Base-by-base conservation (phyloP, 2,113 vertebrate genomes). In the Pelecanoides urinatrix region DNA sequence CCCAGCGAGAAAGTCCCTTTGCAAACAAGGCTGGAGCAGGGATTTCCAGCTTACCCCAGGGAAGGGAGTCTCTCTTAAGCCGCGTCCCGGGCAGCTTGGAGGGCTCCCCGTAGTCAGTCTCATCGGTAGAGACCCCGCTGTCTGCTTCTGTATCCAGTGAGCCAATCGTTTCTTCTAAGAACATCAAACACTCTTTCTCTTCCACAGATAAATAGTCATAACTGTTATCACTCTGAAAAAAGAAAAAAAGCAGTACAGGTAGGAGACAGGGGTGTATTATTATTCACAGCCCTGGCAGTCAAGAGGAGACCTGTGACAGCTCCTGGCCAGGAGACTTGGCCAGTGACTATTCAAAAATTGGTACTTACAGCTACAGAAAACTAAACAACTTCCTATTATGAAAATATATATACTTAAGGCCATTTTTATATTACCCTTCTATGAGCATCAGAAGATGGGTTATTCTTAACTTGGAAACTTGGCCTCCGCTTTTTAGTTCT, bases 121-220 rank as follows among this genome's bases (percentile, higher is more conserved):
- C 98, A 1, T 99, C 98, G 1, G 98, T 98, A 42, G 99, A 99
- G 81, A 98, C 91, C 52, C 98, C 98, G 0, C 98, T 98, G 87
- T 99, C 99, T 16, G 95, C 98, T 72, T 99, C 99, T 3, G 97
- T 96, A 32, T 99, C 99, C 96, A 99, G 83, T 1, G 99, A 99
- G 92, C 99, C 98, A 16, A 99, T 99, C 8, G 99, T 99, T 95
- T 99, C 99, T 94, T 99, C 99, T 88, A 99, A 96, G 97, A 99
- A 99, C 97, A 99, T 98, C 94, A 99, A 96, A 40, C 99, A 99
- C 70, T 99, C 99, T 34, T 98, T 99, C 93, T 99, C 99, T 62
- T 99, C 99, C 36, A 98, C 98, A 2, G 99, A 99, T 56, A 99
- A 97, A 89, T 99, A 97, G 86, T 99, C 99, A 36, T 99, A 98